Evolutionary conservation across 2,888 invertebrate species (phyloP), one percentile per base, ranked within the genome.

Genomic region (Pecten maximus): DNA sequence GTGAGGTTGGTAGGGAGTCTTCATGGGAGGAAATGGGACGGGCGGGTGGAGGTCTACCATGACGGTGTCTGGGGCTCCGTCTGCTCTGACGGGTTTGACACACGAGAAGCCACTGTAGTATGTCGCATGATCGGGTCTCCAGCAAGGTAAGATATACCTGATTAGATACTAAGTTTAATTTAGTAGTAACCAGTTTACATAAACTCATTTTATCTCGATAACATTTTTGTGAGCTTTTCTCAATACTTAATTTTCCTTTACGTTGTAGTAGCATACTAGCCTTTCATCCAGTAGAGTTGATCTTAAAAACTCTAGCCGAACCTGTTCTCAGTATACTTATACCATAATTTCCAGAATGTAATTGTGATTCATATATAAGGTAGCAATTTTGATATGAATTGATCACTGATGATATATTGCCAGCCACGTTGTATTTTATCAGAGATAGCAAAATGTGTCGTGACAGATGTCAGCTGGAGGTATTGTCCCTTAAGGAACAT

Each of bases 81-180:
- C 74, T 74, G 74, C 74, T 74, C 74, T 0, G 74, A 74, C 74
- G 74, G 74, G 74, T 74, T 74, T 74, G 74, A 74, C 28, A 74
- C 74, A 8, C 28, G 35, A 10, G 74, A 74, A 8, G 74, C 74
- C 3, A 8, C 6, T 6, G 74, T 74, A 10, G 74, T 74, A 28
- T 74, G 74, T 74, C 74, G 74, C 35, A 74, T 74, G 74, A 74
- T 74, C 35, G 74, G 74, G 28, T 74, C 74, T 6, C 74, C 74
- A 10, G 74, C 74, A 10, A 74, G 74, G 74, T 74, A 74, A 28
- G 8, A 35, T 74, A 74, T 74, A 44, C 6, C 44, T 44, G 44
- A 44, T 12, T 12, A 44, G 44, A 44, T 10, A 44, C 44, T 10
- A 44, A 10, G 12, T 10, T 12, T 44, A 12, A 44, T 44, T 44